Conservation (phyloP, 2,797 vertebrate species). For the Sciaenops ocellatus region DNA sequence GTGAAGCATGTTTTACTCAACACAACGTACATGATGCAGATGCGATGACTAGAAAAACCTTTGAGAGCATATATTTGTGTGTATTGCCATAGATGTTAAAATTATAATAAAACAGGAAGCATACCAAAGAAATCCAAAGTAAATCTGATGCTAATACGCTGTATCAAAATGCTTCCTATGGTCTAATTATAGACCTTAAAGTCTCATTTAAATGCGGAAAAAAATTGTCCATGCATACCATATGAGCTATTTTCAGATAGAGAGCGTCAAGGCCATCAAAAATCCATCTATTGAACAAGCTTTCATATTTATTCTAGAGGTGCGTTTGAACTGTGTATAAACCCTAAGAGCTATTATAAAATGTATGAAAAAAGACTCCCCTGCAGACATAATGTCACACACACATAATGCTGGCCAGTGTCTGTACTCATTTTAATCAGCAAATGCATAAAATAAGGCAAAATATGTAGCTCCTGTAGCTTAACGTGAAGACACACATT, state of each 20-base stretch:
- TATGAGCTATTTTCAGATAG: conserved; percentile 68
- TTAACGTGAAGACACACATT: neutral
- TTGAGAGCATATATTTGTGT: conserved; percentile 15
- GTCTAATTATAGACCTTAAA: conserved; percentile 68
- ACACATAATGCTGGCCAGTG: conserved; percentile 2
- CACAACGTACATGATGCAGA: conserved; percentile 11
- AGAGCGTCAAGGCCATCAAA: conserved; percentile 52
- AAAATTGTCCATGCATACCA: conserved; percentile 59
- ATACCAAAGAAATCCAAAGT: conserved; percentile 18
- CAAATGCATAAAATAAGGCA: conserved; percentile 23
- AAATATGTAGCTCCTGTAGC: neutral
- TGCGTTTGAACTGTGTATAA: conserved; percentile 59
- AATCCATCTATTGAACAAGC: conserved; percentile 62
- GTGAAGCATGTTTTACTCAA: conserved; percentile 14
- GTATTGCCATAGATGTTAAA: conserved; percentile 4
- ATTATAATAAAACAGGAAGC: conserved; percentile 28
- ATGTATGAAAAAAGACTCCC: conserved; percentile 43
- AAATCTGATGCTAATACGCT: conserved; percentile 33
- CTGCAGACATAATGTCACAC: conserved; percentile 32
- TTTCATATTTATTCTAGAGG: conserved; percentile 56
- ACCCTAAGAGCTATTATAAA: conserved; percentile 48
- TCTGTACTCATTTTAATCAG: conserved; percentile 28
- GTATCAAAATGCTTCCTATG: conserved; percentile 45
- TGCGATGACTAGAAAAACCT: neutral
- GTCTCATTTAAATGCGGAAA: conserved; percentile 61